Percentiles rank a stretch among this genome's conserved stretches.
phyloP scores from a whole-genome alignment of 2,113 vertebrate species.

The Mus pahari region DNA sequence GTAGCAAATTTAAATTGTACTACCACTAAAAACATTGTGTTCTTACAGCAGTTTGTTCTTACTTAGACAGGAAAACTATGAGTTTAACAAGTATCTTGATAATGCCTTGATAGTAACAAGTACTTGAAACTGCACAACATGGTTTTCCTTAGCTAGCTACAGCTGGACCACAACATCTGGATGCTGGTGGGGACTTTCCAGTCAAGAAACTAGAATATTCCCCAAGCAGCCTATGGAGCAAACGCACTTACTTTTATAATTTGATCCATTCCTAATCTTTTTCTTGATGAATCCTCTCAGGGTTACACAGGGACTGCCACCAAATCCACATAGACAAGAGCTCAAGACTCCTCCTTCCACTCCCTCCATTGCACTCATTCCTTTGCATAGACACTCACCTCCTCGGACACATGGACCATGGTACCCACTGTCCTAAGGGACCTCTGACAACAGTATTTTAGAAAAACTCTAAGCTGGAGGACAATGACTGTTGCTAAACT shows the following conservation, averaged over 20 bases:
- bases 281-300: background rate
- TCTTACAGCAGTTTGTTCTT: slow-evolving; percentile 17
- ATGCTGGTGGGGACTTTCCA: background rate
- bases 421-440: background rate
- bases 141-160: background rate
- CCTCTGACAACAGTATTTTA: background rate
- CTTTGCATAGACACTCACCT: background rate
- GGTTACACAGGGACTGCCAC: background rate
- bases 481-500: background rate
- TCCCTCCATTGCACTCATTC: background rate
- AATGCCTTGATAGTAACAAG: background rate
- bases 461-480: background rate
- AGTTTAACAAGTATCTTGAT: background rate
- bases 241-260: background rate
- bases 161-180: background rate
- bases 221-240: background rate
- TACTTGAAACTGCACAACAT: no score
- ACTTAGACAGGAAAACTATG: slow-evolving; percentile 2
- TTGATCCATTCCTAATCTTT: background rate
- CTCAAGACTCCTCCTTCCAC: background rate
- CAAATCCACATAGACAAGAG: background rate
- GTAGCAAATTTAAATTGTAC: background rate
- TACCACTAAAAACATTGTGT: slow-evolving; percentile 9
- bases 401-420: background rate
- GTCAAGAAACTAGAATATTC: background rate